phyloP scores from a whole-genome alignment of 2,888 invertebrate genomes.

The Ametastegia equiseti region DNA sequence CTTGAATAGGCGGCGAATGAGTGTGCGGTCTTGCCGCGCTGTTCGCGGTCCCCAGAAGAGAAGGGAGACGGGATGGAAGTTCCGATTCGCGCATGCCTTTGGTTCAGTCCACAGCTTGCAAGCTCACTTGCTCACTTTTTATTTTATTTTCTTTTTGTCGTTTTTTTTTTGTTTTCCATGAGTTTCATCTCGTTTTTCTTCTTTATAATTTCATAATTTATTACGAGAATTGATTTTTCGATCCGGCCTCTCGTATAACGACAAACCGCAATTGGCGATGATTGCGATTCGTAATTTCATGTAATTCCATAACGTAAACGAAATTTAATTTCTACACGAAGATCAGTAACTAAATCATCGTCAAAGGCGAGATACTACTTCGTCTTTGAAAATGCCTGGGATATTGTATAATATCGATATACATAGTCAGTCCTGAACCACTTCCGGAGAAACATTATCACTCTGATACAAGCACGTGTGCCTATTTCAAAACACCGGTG shows the following conservation, averaged over 20 bases:
- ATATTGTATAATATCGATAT: neutral
- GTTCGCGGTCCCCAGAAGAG: constrained; percentile 13
- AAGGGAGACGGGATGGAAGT: constrained; percentile 22
- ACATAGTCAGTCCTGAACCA: neutral
- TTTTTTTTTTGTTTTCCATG: neutral
- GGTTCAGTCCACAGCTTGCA: neutral
- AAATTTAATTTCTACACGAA: too few relatives aligned
- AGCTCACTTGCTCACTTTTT: neutral
- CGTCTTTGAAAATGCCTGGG: too few relatives aligned
- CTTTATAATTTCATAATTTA: too few relatives aligned
- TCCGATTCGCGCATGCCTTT: constrained; percentile 45
- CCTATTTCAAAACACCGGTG: neutral
- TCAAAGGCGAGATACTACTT: neutral
- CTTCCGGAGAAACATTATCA: neutral
- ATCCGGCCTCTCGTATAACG: too few relatives aligned
- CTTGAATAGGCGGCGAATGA: constrained; percentile 46
- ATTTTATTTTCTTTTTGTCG: neutral
- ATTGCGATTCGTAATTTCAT: too few relatives aligned
- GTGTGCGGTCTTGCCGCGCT: constrained; percentile 36
- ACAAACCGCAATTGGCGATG: neutral
- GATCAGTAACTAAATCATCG: neutral
- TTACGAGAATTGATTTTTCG: too few relatives aligned
- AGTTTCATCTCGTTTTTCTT: neutral
- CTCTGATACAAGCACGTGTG: neutral
- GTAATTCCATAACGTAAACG: too few relatives aligned